Base-by-base conservation (phyloP, 1,140 invertebrate species). In the Aphaenogaster floridana region DNA sequence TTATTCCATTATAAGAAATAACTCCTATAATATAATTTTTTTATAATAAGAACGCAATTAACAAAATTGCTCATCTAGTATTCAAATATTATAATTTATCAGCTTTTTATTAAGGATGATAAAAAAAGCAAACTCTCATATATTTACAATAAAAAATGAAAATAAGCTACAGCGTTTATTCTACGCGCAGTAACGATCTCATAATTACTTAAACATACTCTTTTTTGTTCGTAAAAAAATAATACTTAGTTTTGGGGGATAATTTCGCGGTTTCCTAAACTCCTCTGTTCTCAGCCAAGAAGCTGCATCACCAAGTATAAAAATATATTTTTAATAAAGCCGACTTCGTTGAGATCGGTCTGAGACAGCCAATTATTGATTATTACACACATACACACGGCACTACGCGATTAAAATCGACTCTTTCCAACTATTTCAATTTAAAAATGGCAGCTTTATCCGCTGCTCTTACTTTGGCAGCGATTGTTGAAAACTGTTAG, bases 401-500 rank as follows among this genome's bases (percentile, higher is more conserved):
- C 36, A 28, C 21, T 69, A 21, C 17, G 21, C 79, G 79, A 72
- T 72, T 81, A 71, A 83, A 83, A 83, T 52, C 52, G 79, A 72
- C 66, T 83, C 79, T 83, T 83, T 83, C 79, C 79, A 83, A 83
- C 79, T 72, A 72, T 83, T 83, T 83, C 39, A 72, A 83, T 83
- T 83, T 81, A 81, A 81, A 71, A 83, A 48, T 83, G 79, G 79
- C 78, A 83, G 66, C 39, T 72, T 83, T 72, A 59, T 72, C 39
- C 50, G 39, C 66, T 39, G 17, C 39, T 72, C 13, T 57, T 64
- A 15, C 28, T 28, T 28, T 83, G 66, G 79, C 79, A 59, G 50
- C 66, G 39, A 72, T 72, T 45, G 5, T 36, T 81, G 17, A 34
- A 42, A 81, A 45, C 8, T 59, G 39, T 72, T 59, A 36, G 39